Evolutionary conservation across 2,888 invertebrate species (phyloP).

Genomic region (Melitaea athalia): DNA sequence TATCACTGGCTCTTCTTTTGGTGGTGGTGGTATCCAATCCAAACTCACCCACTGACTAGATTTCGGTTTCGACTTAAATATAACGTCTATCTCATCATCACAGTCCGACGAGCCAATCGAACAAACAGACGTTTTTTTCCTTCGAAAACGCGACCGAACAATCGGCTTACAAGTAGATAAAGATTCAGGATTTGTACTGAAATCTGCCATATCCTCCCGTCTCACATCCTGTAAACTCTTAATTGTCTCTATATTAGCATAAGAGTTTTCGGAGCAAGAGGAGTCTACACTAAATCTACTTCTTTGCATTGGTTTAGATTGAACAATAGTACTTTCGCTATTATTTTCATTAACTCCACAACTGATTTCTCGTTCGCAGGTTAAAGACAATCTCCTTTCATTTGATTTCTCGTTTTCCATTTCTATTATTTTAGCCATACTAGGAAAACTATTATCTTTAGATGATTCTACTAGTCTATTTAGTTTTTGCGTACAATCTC

Average conservation of each 20-base stretch:
- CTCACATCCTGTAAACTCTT: conserved; percentile 80
- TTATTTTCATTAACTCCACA: conserved; percentile 63
- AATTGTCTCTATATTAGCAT: conserved; percentile 78
- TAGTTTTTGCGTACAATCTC: conserved; percentile 64
- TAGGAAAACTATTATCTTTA: conserved; percentile 72
- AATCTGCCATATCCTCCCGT: conserved; percentile 68
- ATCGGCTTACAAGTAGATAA: conserved; percentile 65
- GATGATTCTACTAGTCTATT: conserved; percentile 68
- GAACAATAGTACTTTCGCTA: conserved; percentile 66
- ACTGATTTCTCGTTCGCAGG: conserved; percentile 77
- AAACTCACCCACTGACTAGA: conserved; percentile 83
- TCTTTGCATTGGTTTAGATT: conserved; percentile 68
- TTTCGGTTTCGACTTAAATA: conserved; percentile 81
- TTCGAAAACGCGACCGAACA: conserved; percentile 69
- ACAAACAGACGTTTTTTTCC: conserved; percentile 78
- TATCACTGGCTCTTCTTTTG: conserved; percentile 78
- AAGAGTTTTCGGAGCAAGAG: conserved; percentile 82
- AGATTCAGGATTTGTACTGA: conserved; percentile 59
- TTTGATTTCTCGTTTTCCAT: conserved; percentile 79
- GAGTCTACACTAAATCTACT: conserved; percentile 79
- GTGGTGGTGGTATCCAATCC: conserved; percentile 79
- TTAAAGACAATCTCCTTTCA: conserved; percentile 75
- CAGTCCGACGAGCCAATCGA: conserved; percentile 80
- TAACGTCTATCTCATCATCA: conserved; percentile 79
- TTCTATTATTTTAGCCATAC: conserved; percentile 79